These are phyloP conservation scores for Poliocrania exsul DNA, from an alignment of 2,797 vertebrate species.

Conservation along the genomic window DNA sequence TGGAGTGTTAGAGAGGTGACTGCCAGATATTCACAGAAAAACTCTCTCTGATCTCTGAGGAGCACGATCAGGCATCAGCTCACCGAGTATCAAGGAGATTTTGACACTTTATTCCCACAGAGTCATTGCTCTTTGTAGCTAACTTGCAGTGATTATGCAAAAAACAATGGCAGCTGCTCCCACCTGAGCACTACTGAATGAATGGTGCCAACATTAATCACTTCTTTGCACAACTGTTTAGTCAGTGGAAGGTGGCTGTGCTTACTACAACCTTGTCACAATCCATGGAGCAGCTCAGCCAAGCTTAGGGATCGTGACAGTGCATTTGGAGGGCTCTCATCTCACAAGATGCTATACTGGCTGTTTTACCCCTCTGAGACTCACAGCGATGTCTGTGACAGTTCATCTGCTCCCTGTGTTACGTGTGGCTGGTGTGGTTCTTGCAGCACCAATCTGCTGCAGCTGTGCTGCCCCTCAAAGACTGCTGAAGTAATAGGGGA, in stretches of 20 bases:
- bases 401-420: neutral
- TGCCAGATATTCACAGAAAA: neutral
- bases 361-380: neutral
- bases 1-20: neutral
- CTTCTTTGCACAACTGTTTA: constrained; percentile 26
- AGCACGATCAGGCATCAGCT: neutral
- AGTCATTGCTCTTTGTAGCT: neutral
- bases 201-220: constrained; percentile 44
- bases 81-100: neutral
- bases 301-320: neutral
- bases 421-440: neutral
- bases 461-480: neutral
- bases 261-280: neutral
- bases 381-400: neutral
- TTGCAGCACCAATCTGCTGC: neutral
- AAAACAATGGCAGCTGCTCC: constrained; percentile 1
- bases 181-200: neutral
- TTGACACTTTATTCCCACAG: neutral
- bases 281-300: neutral
- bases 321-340: neutral
- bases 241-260: neutral
- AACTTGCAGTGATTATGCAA: neutral
- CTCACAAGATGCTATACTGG: neutral
- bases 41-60: neutral
- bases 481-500: neutral